Base-by-base conservation (phyloP, 2,113 vertebrate genomes). In the Halichoerus grypus region DNA sequence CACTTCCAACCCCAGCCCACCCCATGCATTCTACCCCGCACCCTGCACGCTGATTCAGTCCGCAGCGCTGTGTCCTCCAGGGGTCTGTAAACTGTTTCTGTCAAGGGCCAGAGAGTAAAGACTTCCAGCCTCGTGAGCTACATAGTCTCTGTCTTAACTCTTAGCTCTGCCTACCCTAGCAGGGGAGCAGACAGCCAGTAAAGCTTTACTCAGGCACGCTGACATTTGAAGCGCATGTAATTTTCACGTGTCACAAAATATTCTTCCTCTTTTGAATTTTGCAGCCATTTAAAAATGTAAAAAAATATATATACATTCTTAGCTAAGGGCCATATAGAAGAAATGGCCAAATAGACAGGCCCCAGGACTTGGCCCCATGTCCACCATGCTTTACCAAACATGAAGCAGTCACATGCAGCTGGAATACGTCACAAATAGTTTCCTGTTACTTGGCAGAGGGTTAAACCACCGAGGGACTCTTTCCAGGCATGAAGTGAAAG, bases 131-230 rank as follows among this genome's bases (percentile, higher is more conserved):
- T 14, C 36, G 80, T n/a, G 28, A 31, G 53, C 55, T 22, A 11
- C 7, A 0, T 8, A 13, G 67, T 1, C 33, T 63, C 7, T 15
- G 55, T 51, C 55, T 63, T 51, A 39, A 7, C 33, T 67, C 5
- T 4, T 11, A 8, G 18, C 67, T 53, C 61, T n/a, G 36, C 79
- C 28, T 2, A 7, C 9, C 2, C 0, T 22, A 31, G 88, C 49
- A 18, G 24, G 19, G 5, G 63, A 14, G 39, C 24, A 74, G 11
- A 14, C 33, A 3, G 3, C 15, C 26, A 33, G 18, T 0, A 39
- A 7, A 53, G 33, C 61, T 28, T 22, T 7, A 5, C 53, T 36
- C 3, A 12, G 51, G 3, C 0, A 55, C 1, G 0, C 26, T 7
- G n/a, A 57, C 39, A 24, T 55, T 31, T 57, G 21, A 18, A 71